Percentiles rank a stretch among this genome's conserved stretches.
Evolutionary conservation across 2,888 invertebrate species (phyloP).

Genomic region (Lydus trimaculatus): DNA sequence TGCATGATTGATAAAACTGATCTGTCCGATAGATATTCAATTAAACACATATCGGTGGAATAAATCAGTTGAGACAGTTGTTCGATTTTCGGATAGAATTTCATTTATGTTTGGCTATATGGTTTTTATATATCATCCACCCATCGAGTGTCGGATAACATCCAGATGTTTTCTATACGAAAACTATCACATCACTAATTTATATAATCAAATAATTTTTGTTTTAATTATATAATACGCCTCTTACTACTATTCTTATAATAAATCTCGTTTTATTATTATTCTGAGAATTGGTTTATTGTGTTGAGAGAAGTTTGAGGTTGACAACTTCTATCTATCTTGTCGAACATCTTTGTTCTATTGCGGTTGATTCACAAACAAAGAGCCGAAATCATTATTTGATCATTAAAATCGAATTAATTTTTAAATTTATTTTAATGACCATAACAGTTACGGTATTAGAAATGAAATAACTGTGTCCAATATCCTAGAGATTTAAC

Average conservation of each 20-base stretch:
- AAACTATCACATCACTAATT: conserved; percentile 9
- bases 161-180: conserved; percentile 18
- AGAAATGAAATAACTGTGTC: conserved; percentile 1
- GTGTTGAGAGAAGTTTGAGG: not conserved
- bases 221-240: not conserved
- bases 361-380: conserved; percentile 8
- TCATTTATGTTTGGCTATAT: conserved; percentile 16
- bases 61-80: not conserved
- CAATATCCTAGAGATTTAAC: not conserved
- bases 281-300: not conserved
- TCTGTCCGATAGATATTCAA: not conserved
- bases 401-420: conserved; percentile 24
- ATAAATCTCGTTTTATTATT: not conserved
- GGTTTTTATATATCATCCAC: conserved; percentile 25
- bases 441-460: conserved; percentile 18
- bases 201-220: not conserved
- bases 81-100: not conserved
- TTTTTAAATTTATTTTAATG: conserved; percentile 17
- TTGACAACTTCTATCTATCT: not conserved
- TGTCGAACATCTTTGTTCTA: not conserved
- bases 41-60: not conserved
- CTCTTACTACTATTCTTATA: not conserved
- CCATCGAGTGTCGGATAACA: conserved; percentile 25
- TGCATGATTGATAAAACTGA: not conserved
- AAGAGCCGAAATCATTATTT: conserved; percentile 7